A percentile compares a stretch with the other conserved stretches of the same genome.
Conservation (phyloP, 2,888 invertebrate genomes). For the Eulithis testata region DNA sequence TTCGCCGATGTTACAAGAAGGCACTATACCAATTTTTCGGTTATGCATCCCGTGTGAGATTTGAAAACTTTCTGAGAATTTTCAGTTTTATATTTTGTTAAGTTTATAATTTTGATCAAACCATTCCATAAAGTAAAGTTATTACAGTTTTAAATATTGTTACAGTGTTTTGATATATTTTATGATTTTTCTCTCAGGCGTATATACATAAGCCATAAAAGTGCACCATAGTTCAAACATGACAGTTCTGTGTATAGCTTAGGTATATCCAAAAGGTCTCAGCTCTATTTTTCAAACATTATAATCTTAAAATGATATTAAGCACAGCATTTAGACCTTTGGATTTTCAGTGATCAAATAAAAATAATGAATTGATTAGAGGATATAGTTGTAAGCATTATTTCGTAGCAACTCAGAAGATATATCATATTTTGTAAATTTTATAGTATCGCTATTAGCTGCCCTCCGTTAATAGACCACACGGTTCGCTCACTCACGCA, state of each 20-base stretch:
- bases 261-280: constrained; percentile 41
- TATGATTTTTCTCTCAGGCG: background rate
- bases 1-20: too few species aligned
- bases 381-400: constrained; percentile 72
- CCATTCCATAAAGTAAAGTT: constrained; percentile 35
- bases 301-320: constrained; percentile 30
- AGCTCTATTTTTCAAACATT: constrained; percentile 26
- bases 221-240: constrained; percentile 55
- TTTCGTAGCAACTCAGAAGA: constrained; percentile 82
- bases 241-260: constrained; percentile 52
- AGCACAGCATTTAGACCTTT: constrained; percentile 35
- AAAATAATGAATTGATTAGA: constrained; percentile 80
- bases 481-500: background rate
- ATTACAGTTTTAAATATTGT: too few species aligned
- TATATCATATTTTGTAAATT: constrained; percentile 85
- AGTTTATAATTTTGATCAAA: constrained; percentile 15
- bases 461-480: constrained; percentile 15
- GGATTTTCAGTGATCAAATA: constrained; percentile 69
- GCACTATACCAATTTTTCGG: too few species aligned
- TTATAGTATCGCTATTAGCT: constrained; percentile 81
- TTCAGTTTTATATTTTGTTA: too few species aligned
- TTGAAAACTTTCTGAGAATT: too few species aligned
- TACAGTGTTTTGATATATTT: too few species aligned
- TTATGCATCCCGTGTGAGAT: too few species aligned
- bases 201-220: constrained; percentile 36